Conservation (phyloP, 2,797 vertebrate genomes). For the Cyprinella venusta region DNA sequence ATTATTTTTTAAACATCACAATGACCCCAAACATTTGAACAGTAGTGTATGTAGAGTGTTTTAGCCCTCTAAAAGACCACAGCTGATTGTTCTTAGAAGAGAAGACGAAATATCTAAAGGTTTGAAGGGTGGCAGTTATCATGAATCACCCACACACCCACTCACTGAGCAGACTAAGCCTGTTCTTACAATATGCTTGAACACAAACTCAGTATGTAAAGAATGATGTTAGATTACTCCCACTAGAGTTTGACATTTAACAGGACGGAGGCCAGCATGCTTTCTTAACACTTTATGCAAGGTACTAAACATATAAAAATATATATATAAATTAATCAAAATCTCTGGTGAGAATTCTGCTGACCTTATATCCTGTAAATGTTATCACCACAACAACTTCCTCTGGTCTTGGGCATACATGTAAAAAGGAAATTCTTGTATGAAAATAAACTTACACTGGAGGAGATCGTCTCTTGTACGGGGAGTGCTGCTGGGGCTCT, state of each 20-base stretch:
- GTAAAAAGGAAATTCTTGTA: constrained; percentile 34
- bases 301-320: constrained; percentile 20
- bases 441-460: constrained; percentile 75
- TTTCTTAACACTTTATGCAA: constrained; percentile 31
- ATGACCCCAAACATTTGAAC: neutral
- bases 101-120: neutral
- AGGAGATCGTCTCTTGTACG: constrained; percentile 78
- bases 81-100: neutral
- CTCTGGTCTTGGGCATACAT: neutral
- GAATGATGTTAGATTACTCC: constrained; percentile 63
- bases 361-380: constrained; percentile 21
- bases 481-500: constrained; percentile 71
- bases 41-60: neutral
- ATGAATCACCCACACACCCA: constrained; percentile 53
- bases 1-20: neutral
- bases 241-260: constrained; percentile 45
- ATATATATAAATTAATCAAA: constrained; percentile 13
- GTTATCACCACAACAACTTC: neutral
- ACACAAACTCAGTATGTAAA: constrained; percentile 58
- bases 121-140: constrained; percentile 22
- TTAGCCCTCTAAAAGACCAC: neutral
- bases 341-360: neutral
- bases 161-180: constrained; percentile 41
- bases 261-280: constrained; percentile 44
- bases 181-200: constrained; percentile 40